Evolutionary conservation across 2,888 invertebrate genomes (phyloP), one percentile per base, ranked within the genome.

Genomic region (Lasioglossum morio): DNA sequence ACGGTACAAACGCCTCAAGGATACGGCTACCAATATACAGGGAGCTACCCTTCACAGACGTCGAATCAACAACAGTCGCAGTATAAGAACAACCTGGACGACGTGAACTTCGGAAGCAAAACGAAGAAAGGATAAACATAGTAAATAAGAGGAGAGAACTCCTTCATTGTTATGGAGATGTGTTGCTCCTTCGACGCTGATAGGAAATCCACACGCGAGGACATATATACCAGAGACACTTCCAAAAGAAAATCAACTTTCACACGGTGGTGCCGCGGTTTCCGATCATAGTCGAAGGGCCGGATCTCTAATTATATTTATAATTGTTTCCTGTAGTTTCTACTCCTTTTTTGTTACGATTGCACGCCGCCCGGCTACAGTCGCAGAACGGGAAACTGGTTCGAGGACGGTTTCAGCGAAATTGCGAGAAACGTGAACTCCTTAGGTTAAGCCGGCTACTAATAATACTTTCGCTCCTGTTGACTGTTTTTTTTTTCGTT

Each of bases 1-100:
- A 93, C 93, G 0, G 89, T 86, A 8, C 93, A 93, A 66, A 90
- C 92, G 5, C 89, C 93, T 0, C 91, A 89, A 66, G 75, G 92
- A 0, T 90, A 91, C 84, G 91, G 77, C 79, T 94, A 94, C 87
- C 93, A 91, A 10, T 94, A 94, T 66, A 90, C 93, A 3, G 92
- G 90, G 60, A 93, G 92, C 80, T 88, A 92, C 46, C 91, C 94
- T 2, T 87, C 91, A 0, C 92, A 91, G 40, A 57, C 87, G 40
- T 74, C 88, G 46, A 82, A 75, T 2, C 88, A 81, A 60, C 89
- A 87, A 43, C 88, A 87, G 43, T 43, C 78, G 27, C 90, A 89
- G 23, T 90, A 91, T 72, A 92, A 92, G 53, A 92, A 90, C 19
- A 91, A 81, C 53, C 70, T 92, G 5, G 92, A 93, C 2, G 92